phyloP scores from a whole-genome alignment of 2,888 invertebrate genomes.

The Cephalotes varians region DNA sequence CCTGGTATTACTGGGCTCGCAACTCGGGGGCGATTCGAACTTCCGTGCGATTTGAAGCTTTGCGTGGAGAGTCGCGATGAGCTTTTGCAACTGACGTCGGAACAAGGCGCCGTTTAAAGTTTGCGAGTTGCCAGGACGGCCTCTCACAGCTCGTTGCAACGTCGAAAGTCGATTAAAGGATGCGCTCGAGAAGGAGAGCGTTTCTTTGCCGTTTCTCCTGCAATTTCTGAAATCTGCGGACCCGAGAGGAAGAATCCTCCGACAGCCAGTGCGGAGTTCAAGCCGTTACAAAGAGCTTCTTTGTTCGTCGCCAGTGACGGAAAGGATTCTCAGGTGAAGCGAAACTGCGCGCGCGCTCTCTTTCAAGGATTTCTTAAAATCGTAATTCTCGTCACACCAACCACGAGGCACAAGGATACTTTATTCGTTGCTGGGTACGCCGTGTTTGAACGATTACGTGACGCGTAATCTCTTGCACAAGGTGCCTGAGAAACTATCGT shows the following conservation, averaged over 20 bases:
- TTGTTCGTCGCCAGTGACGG: conserved; percentile 43
- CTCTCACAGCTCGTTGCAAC: conserved; percentile 36
- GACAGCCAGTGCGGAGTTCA: conserved; percentile 6
- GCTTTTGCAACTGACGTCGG: conserved; percentile 32
- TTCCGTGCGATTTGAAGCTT: conserved; percentile 30
- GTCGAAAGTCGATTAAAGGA: conserved; percentile 53
- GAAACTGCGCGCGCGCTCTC: neutral
- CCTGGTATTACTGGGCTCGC: conserved; percentile 14
- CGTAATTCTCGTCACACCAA: conserved; percentile 10
- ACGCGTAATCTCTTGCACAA: conserved; percentile 9
- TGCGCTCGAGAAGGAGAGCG: conserved; percentile 23
- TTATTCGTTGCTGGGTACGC: conserved; percentile 1
- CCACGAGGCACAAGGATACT: conserved; percentile 22
- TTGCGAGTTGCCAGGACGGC: conserved; percentile 13
- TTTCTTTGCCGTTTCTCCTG: conserved; percentile 28
- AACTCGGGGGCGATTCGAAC: neutral
- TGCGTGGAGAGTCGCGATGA: conserved; percentile 11
- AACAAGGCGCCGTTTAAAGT: conserved; percentile 43
- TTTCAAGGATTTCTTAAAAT: conserved; percentile 50
- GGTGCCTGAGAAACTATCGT: neutral
- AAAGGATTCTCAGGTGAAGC: conserved; percentile 23
- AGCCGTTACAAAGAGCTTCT: conserved; percentile 55
- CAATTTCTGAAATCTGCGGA: conserved; percentile 50
- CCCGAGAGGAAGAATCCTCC: neutral
- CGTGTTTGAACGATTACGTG: conserved; percentile 14